Evolutionary conservation across 2,888 invertebrate species (phyloP).

Genomic region (Palloptera scutellata): DNA sequence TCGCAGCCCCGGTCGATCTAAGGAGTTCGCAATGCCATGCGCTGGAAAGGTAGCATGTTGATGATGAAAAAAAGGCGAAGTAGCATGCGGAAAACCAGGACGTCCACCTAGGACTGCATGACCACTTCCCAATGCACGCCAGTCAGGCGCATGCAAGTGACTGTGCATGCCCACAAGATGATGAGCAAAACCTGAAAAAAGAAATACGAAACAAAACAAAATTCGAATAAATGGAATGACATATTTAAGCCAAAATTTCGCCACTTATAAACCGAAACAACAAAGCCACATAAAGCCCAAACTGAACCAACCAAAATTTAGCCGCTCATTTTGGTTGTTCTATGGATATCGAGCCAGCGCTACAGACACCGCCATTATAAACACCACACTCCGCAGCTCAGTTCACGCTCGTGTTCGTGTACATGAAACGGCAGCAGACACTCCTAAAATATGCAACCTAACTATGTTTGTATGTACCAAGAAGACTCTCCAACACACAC

Average conservation of each 20-base stretch:
- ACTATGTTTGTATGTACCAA: background rate
- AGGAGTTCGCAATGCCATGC: conserved; percentile 60
- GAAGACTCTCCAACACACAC: background rate
- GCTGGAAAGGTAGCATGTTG: conserved; percentile 68
- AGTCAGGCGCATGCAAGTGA: conserved; percentile 71
- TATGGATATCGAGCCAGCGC: conserved; percentile 5
- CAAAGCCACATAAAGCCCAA: conserved; percentile 51
- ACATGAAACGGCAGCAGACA: background rate
- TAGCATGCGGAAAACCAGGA: conserved; percentile 58
- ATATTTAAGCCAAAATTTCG: conserved; percentile 5
- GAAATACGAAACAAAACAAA: conserved; percentile 9
- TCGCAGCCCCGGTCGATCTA: conserved; percentile 52
- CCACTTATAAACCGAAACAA: conserved; percentile 16
- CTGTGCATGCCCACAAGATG: conserved; percentile 76
- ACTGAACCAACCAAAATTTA: conserved; percentile 55
- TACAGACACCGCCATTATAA: conserved; percentile 25
- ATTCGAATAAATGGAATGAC: conserved; percentile 13
- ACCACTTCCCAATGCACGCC: conserved; percentile 65
- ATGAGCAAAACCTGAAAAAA: conserved; percentile 73
- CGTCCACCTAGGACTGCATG: conserved; percentile 49
- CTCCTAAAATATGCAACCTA: background rate
- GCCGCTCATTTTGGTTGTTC: conserved; percentile 58
- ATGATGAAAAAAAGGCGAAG: conserved; percentile 65
- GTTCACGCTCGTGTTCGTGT: background rate
- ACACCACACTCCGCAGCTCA: no score